Evolutionary conservation across 2,888 invertebrate species (phyloP).

Genomic region (Ormyrus labotus): DNA sequence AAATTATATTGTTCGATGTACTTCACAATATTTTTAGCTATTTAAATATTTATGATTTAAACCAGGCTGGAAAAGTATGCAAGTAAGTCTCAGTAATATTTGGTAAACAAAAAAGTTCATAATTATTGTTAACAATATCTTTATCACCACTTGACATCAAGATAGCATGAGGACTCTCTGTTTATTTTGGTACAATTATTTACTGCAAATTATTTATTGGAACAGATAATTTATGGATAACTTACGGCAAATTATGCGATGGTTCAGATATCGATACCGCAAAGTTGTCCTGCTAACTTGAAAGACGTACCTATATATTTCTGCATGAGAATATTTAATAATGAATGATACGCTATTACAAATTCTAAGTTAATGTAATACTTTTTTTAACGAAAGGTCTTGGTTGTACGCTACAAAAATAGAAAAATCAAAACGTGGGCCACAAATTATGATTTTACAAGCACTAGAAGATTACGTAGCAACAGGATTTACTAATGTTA

Average conservation of each 20-base stretch:
- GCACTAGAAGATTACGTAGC: conserved; percentile 44
- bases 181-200: neutral
- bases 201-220: neutral
- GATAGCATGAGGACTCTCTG: too few relatives aligned
- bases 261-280: too few relatives aligned
- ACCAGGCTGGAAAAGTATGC: conserved; percentile 43
- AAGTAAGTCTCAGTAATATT: conserved; percentile 36
- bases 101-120: neutral
- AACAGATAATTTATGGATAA: neutral
- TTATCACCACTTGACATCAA: neutral
- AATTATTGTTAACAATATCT: neutral
- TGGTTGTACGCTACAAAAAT: conserved; percentile 44
- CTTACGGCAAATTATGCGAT: too few relatives aligned
- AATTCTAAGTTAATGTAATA: too few relatives aligned
- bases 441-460: conserved; percentile 51
- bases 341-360: too few relatives aligned
- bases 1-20: conserved; percentile 45
- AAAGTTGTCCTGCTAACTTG: too few relatives aligned
- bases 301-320: too few relatives aligned
- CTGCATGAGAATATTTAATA: neutral
- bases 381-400: conserved; percentile 32
- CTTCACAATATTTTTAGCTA: conserved; percentile 45
- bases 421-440: conserved; percentile 51
- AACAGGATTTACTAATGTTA: conserved; percentile 13
- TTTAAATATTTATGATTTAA: conserved; percentile 47